A percentile compares a stretch with the other conserved stretches of the same genome.
Evolutionary conservation across 2,888 invertebrate genomes (phyloP).

Genomic region (Mythimna loreyi): DNA sequence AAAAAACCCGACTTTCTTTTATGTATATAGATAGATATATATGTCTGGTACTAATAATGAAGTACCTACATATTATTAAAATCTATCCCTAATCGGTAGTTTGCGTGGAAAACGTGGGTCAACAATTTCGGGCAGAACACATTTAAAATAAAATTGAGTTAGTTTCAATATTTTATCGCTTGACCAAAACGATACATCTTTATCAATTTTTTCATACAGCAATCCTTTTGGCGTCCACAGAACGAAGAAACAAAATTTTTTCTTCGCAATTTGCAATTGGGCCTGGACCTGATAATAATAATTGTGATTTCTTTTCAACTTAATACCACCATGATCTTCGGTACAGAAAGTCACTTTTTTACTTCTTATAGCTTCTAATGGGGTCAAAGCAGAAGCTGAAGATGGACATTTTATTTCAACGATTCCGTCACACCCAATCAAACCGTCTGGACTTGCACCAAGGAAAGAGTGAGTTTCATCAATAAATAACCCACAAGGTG

Average conservation of each 20-base stretch:
- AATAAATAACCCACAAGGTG: slow-evolving; percentile 8
- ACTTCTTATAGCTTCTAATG: neutral
- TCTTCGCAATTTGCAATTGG: slow-evolving; percentile 4
- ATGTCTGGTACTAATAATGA: too few relatives aligned
- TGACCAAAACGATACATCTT: slow-evolving; percentile 4
- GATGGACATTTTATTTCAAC: neutral
- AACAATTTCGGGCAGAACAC: slow-evolving; percentile 3
- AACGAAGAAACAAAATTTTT: neutral
- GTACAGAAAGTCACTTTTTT: slow-evolving; percentile 8
- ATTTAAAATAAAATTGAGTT: neutral
- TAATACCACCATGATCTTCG: neutral
- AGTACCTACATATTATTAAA: too few relatives aligned
- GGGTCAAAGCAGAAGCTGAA: slow-evolving; percentile 9
- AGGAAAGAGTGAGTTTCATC: neutral
- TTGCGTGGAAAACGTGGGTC: slow-evolving; percentile 6
- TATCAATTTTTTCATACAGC: neutral
- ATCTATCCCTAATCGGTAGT: too few relatives aligned
- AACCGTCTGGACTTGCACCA: slow-evolving; percentile 15
- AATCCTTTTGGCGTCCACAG: slow-evolving; percentile 3
- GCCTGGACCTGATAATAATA: slow-evolving; percentile 4
- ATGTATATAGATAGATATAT: too few relatives aligned
- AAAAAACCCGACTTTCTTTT: too few relatives aligned
- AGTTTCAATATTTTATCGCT: neutral
- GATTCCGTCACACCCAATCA: slow-evolving; percentile 8
- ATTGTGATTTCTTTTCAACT: slow-evolving; percentile 1